phyloP scores from a whole-genome alignment of 2,113 vertebrate genomes.

The Colaptes auratus region DNA sequence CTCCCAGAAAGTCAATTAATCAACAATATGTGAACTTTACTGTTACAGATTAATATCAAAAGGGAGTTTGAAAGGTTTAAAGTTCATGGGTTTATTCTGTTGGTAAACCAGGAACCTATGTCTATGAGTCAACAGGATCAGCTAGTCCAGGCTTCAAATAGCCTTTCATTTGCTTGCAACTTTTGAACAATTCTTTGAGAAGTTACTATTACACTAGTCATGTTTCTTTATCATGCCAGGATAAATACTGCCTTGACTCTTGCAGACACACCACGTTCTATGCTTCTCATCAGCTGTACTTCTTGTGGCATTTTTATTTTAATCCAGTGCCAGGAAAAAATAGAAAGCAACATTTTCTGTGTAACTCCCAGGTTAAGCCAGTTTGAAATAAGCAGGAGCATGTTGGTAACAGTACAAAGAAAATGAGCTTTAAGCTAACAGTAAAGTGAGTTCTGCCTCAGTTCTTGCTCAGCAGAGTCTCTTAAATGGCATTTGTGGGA shows the following conservation, averaged over 20 bases:
- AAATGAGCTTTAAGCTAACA: not conserved
- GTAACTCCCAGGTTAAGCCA: not conserved
- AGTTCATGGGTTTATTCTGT: not conserved
- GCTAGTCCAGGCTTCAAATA: not conserved
- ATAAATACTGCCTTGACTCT: not conserved
- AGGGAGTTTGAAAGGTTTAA: not conserved
- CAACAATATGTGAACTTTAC: not conserved
- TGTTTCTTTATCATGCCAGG: not conserved
- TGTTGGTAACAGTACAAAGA: not conserved
- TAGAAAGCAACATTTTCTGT: not conserved
- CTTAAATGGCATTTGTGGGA: not conserved
- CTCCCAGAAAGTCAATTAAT: not conserved
- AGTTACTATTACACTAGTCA: not conserved
- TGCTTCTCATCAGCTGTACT: not conserved
- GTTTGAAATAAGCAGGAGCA: not conserved
- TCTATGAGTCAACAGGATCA: not conserved
- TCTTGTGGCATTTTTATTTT: not conserved
- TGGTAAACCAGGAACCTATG: not conserved
- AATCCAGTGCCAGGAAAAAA: not conserved
- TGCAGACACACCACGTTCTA: not conserved
- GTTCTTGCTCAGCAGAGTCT: not conserved
- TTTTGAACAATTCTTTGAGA: not conserved
- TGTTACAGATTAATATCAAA: not conserved
- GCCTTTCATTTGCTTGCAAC: not conserved
- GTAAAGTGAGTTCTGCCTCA: not conserved